Percentiles rank a stretch among this genome's conserved stretches.
These are phyloP conservation scores for Labeo catla DNA, from an alignment of 2,113 vertebrate species.

Conservation along the genomic window DNA sequence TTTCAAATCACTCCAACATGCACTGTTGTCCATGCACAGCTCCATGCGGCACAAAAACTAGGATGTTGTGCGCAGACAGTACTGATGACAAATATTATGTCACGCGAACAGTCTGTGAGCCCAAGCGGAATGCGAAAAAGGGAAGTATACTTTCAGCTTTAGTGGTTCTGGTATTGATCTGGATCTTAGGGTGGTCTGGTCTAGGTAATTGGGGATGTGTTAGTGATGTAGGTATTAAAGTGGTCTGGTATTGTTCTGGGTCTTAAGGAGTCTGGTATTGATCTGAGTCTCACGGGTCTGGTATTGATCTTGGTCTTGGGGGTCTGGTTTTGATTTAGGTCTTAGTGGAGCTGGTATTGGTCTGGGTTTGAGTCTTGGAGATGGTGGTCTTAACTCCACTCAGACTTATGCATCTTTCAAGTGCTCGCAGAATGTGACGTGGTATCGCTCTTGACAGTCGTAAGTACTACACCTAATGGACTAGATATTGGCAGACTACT, in stretches of 20 bases:
- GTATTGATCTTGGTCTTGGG: not conserved
- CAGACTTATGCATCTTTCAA: not conserved
- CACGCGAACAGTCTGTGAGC: not conserved
- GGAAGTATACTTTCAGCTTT: not conserved
- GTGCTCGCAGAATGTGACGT: not conserved
- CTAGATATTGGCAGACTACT: not conserved
- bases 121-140: not conserved
- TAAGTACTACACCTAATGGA: not conserved
- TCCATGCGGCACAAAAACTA: not conserved
- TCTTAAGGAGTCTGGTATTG: constrained; percentile 5
- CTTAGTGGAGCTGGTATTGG: not conserved
- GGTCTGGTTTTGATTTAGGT: not conserved
- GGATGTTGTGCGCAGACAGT: not conserved
- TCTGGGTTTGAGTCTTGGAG: not conserved
- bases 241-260: not conserved
- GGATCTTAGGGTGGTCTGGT: not conserved
- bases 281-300: not conserved
- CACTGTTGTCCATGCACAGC: not conserved
- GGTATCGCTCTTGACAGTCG: not conserved
- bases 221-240: not conserved
- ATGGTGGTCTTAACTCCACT: not conserved
- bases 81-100: not conserved
- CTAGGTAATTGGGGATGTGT: not conserved
- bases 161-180: not conserved
- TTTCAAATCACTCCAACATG: not conserved